Base-by-base conservation (phyloP, 2,888 invertebrate genomes). In the Amblyjoppa proteus region DNA sequence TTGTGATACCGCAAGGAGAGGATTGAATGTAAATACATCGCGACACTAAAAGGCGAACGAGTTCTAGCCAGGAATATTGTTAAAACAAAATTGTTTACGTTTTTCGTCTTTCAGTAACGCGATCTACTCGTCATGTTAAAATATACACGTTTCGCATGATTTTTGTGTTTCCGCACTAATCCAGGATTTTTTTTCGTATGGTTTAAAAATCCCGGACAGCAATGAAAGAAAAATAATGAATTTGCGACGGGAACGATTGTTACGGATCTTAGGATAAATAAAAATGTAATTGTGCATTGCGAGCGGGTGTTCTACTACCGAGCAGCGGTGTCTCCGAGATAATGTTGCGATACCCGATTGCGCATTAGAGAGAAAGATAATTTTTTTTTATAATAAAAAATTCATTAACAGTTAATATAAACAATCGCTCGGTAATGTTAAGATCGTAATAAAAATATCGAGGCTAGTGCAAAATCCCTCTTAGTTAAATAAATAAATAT, bases 261-360 rank as follows among this genome's bases (percentile, higher is more conserved):
- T 71, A 56, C 13, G 41, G 38, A 41, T n/a, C 13, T 6, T 70
- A 11, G 80, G 28, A 66, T 53, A 89, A 89, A 90, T 87, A 85
- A 80, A 85, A 88, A 85, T 88, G 74, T 88, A 91, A 80, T 53
- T 89, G 93, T 92, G 92, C 93, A 92, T 91, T 91, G 91, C 91
- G 89, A 90, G 92, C 92, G 87, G 89, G 92, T 93, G 93, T 31
- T 87, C 90, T 86, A 69, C 90, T 91, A 91, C 85, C 88, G 88
- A 88, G 88, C 89, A 90, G 89, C 90, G 80, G 84, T 79, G 68
- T 56, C 25, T 74, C 31, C 20, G 31, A 34, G 16, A 66, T 25
- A 64, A 76, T 76, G 7, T 64, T 64, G 16, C 61, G 34, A 28
- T 64, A 34, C 16, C 31, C 34, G 64, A 34, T 64, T 31, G 58